phyloP scores from a whole-genome alignment of 2,888 invertebrate species.

The Synergus japonicus region DNA sequence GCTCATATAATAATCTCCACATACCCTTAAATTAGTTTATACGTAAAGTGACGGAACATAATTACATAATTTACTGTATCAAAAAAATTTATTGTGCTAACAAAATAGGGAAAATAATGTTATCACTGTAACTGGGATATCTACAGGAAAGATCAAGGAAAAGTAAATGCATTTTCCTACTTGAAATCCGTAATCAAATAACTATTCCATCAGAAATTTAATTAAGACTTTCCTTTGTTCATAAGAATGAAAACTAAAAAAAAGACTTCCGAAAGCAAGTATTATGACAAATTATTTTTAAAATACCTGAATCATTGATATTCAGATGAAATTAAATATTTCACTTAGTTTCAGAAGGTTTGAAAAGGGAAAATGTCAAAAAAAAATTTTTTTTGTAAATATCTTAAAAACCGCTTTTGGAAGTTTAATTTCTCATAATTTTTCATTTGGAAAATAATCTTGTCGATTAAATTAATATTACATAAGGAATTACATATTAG shows the following conservation, averaged over 20 bases:
- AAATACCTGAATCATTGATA: too few relatives aligned
- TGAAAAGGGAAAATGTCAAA: too few relatives aligned
- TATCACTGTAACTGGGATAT: constrained; percentile 7
- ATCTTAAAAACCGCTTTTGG: too few relatives aligned
- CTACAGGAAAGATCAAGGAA: not conserved
- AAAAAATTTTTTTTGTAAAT: too few relatives aligned
- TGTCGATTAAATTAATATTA: too few relatives aligned
- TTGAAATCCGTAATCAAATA: not conserved
- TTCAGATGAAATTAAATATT: too few relatives aligned
- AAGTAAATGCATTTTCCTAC: not conserved
- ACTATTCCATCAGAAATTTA: not conserved
- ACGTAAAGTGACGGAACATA: not conserved
- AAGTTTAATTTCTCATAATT: too few relatives aligned
- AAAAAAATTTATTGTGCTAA: constrained; percentile 7
- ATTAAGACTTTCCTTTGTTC: not conserved
- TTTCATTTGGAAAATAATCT: too few relatives aligned
- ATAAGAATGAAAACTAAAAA: not conserved
- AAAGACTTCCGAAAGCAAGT: too few relatives aligned
- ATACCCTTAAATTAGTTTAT: not conserved
- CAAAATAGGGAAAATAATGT: not conserved
- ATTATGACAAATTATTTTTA: too few relatives aligned
- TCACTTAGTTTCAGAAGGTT: too few relatives aligned
- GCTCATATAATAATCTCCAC: not conserved
- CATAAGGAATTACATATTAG: not conserved
- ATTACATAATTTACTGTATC: constrained; percentile 7